These are phyloP conservation scores for Buceros bicornis DNA, from an alignment of 2,797 vertebrate species.

Conservation along the genomic window DNA sequence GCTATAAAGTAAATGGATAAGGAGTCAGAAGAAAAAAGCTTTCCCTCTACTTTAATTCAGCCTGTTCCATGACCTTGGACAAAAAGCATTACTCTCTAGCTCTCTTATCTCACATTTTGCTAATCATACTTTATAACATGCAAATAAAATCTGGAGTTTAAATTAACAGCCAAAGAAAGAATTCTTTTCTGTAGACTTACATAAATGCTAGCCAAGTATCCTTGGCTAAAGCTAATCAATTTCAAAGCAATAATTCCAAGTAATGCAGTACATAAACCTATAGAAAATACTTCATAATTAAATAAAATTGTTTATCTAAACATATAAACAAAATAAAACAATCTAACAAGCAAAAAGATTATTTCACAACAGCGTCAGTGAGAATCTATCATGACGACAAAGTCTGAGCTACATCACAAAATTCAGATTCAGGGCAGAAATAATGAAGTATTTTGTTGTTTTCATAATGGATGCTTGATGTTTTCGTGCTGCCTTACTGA, in stretches of 20 bases:
- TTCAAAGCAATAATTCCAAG: not conserved
- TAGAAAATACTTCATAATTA: not conserved
- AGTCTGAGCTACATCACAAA: not conserved
- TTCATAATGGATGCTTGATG: accelerated
- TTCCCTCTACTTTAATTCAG: not conserved
- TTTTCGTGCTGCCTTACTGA: not conserved
- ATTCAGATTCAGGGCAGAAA: not conserved
- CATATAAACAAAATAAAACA: not conserved
- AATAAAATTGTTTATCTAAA: not conserved
- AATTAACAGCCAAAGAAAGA: not conserved
- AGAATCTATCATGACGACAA: not conserved
- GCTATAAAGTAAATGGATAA: not conserved
- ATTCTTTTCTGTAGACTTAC: not conserved
- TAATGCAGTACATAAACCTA: not conserved
- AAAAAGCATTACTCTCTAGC: not conserved
- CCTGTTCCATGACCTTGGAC: not conserved
- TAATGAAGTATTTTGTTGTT: not conserved
- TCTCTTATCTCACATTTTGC: not conserved
- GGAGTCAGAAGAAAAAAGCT: not conserved
- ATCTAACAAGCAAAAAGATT: not conserved
- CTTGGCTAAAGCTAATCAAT: not conserved
- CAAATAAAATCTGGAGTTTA: constrained; percentile 15
- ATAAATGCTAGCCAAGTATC: not conserved
- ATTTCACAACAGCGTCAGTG: not conserved
- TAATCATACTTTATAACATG: not conserved